Base-by-base conservation (phyloP, 1,140 invertebrate species). In the Paracyclopina nana region DNA sequence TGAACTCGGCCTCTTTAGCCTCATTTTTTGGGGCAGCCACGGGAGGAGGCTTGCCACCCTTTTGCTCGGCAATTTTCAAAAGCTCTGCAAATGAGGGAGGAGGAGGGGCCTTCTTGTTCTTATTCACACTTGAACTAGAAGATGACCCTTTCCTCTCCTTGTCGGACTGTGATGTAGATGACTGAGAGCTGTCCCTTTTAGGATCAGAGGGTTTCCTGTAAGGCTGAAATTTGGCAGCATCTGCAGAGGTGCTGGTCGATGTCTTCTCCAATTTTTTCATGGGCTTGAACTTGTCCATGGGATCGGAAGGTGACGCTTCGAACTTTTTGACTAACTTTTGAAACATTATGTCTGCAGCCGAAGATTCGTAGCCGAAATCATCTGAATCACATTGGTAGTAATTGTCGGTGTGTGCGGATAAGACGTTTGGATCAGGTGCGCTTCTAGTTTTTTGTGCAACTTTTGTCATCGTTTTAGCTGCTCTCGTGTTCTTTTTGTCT, bases 301-400 rank as follows among this genome's bases (percentile, higher is more conserved):
- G 55, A 45, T 75, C 71, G 28, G 57, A 53, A 40, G 77, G 77
- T 54, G 76, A 64, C 59, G 69, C 74, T 55, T 72, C 77, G 55
- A 82, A 84, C 62, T 84, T 83, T 51, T 79, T 75, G 68, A 86
- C 80, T 63, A 87, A 74, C 61, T 82, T 80, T 53, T 77, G 73
- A 63, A 85, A 85, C 55, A 80, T 72, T 25, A 76, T 76, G 46
- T 78, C 73, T 1, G 82, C 79, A 61, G 78, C 78, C 57, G 78
- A 77, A 0, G 82, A 86, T 12, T 79, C 79, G 60, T 85, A 88
- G 4, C 83, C 79, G 62, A 87, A 88, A 60, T 88, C 83, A 69
- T 88, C 84, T 62, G 84, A 80, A 59, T 86, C 82, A 0, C 79
- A 79, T 58, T 83, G 80, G n/a, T n/a, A n/a, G n/a, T n/a, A n/a